These are phyloP conservation scores for Saturnia japonica DNA, from an alignment of 2,888 invertebrate genomes.

Conservation along the genomic window DNA sequence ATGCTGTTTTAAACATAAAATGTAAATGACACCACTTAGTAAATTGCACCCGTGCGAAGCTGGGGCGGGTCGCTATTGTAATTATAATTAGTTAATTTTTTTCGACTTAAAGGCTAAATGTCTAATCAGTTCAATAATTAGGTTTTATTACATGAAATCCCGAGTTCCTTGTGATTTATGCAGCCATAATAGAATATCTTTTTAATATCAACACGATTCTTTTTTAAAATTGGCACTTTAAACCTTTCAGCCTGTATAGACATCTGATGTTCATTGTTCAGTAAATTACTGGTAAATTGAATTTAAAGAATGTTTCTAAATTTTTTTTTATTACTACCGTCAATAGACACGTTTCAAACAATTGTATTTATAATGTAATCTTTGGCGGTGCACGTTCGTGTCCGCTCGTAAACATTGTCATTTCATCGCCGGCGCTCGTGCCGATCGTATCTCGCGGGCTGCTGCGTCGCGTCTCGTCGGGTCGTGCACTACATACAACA, in stretches of 20 bases:
- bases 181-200: neutral
- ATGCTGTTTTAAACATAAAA: too few relatives aligned
- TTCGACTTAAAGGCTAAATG: too few relatives aligned
- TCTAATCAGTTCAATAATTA: too few relatives aligned
- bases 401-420: constrained; percentile 59
- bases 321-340: neutral
- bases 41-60: too few relatives aligned
- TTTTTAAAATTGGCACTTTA: too few relatives aligned
- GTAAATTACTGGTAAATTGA: neutral
- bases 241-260: too few relatives aligned
- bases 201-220: too few relatives aligned
- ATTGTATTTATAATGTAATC: constrained; percentile 31
- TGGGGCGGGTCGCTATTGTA: too few relatives aligned
- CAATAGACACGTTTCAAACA: constrained; percentile 14
- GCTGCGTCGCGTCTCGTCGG: constrained; percentile 59
- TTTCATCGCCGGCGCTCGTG: constrained; percentile 61
- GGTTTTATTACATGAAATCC: neutral
- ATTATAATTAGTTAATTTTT: too few relatives aligned
- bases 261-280: neutral
- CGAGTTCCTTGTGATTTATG: neutral
- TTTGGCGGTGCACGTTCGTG: constrained; percentile 21
- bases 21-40: too few relatives aligned
- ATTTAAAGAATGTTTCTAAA: neutral
- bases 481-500: constrained; percentile 44
- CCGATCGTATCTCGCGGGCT: constrained; percentile 57